Conservation (phyloP, 2,888 invertebrate species). For the Dichetophora obliterata region DNA sequence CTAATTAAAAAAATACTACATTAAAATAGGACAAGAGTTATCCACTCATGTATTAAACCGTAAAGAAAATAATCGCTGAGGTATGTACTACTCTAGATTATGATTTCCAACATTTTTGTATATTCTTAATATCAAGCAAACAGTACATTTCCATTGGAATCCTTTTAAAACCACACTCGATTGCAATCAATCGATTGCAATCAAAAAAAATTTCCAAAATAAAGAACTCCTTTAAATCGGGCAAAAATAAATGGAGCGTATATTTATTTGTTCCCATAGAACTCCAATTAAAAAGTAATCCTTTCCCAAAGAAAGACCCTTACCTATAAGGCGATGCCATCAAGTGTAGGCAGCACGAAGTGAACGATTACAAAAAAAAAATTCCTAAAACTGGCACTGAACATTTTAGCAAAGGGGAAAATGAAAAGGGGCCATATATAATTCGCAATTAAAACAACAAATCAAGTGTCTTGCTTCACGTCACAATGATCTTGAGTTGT, state of each 20-base stretch:
- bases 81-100: background rate
- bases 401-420: background rate
- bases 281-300: background rate
- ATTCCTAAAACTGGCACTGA: background rate
- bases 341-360: background rate
- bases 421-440: background rate
- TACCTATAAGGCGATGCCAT: background rate
- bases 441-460: constrained; percentile 30
- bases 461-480: constrained; percentile 19
- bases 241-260: constrained; percentile 35
- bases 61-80: background rate
- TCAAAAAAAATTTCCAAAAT: background rate
- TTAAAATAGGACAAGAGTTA: background rate
- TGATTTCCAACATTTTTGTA: background rate
- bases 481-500: constrained; percentile 19
- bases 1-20: background rate
- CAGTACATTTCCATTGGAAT: background rate
- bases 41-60: background rate
- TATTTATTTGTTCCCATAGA: background rate
- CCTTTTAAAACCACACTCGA: constrained; percentile 23
- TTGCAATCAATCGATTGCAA: constrained; percentile 31
- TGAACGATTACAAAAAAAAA: background rate
- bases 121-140: background rate
- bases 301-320: constrained; percentile 23
- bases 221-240: background rate